Percentiles rank a stretch among this genome's conserved stretches.
These are phyloP conservation scores for Meloidogyne floridensis DNA, from an alignment of 1,140 invertebrate genomes.

Conservation along the genomic window DNA sequence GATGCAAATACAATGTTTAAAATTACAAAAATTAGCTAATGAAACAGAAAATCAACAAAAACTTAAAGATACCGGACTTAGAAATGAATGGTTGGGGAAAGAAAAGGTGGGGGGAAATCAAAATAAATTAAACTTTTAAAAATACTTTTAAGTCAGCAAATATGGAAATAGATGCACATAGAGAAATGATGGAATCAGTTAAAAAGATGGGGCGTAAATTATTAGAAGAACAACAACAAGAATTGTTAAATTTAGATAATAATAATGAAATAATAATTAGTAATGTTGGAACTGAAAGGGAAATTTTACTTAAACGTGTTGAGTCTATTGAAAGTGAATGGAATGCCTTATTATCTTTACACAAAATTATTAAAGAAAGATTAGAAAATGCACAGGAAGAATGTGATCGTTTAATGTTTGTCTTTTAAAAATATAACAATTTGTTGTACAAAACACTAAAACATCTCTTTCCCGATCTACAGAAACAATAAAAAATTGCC, in stretches of 20 bases:
- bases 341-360: constrained; percentile 38
- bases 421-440: background rate
- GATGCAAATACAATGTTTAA: constrained; percentile 39
- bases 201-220: constrained; percentile 58
- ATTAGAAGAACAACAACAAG: constrained; percentile 47
- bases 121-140: background rate
- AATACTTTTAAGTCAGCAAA: constrained; percentile 22
- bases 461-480: too few relatives aligned
- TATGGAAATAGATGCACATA: constrained; percentile 59
- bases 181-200: constrained; percentile 55
- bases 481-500: too few relatives aligned
- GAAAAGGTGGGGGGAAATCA: constrained; percentile 25
- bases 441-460: too few relatives aligned
- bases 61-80: constrained; percentile 56
- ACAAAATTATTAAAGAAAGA: constrained; percentile 47
- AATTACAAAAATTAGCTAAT: constrained; percentile 37
- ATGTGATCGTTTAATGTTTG: constrained; percentile 54
- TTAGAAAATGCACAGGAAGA: constrained; percentile 63
- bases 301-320: constrained; percentile 45
- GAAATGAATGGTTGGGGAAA: constrained; percentile 55
- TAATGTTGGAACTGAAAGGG: constrained; percentile 32
- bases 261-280: background rate
- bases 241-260: constrained; percentile 10
- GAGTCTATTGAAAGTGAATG: constrained; percentile 51
- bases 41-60: constrained; percentile 55